These are phyloP conservation scores for Plotosus lineatus DNA, from an alignment of 2,113 vertebrate species.

Conservation along the genomic window DNA sequence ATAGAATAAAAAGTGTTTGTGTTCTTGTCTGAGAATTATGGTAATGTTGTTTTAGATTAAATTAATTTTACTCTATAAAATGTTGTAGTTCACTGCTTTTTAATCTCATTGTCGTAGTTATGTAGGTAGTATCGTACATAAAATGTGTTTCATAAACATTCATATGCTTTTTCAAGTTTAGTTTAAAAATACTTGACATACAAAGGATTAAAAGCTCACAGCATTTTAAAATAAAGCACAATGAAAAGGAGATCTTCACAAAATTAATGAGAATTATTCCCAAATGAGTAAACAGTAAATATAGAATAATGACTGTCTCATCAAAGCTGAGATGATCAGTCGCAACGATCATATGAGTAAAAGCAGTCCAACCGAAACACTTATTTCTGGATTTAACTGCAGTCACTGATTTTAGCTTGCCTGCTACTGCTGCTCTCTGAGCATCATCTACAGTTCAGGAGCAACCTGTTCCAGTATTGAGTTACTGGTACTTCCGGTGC, in stretches of 20 bases:
- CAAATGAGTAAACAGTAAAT: background rate
- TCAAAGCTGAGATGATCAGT: background rate
- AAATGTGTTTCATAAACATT: background rate
- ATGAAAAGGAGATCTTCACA: background rate
- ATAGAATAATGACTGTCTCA: background rate
- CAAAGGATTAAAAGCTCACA: background rate
- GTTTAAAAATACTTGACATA: background rate
- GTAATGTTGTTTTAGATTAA: too few species aligned
- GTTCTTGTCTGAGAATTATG: conserved; percentile 8
- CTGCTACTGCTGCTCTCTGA: background rate
- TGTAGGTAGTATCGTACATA: too few species aligned
- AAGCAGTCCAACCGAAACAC: background rate
- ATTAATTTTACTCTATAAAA: background rate
- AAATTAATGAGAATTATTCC: background rate
- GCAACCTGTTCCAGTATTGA: too few species aligned
- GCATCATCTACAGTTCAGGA: background rate
- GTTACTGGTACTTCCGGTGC: too few species aligned
- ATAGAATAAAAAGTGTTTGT: background rate
- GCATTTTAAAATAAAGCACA: background rate
- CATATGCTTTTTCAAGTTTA: background rate
- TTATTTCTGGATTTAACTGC: background rate
- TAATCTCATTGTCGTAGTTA: background rate
- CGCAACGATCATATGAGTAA: background rate
- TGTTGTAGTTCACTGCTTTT: background rate
- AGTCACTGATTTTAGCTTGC: background rate